These are phyloP conservation scores for Holacanthus passer DNA, from an alignment of 2,113 vertebrate species.

Conservation along the genomic window DNA sequence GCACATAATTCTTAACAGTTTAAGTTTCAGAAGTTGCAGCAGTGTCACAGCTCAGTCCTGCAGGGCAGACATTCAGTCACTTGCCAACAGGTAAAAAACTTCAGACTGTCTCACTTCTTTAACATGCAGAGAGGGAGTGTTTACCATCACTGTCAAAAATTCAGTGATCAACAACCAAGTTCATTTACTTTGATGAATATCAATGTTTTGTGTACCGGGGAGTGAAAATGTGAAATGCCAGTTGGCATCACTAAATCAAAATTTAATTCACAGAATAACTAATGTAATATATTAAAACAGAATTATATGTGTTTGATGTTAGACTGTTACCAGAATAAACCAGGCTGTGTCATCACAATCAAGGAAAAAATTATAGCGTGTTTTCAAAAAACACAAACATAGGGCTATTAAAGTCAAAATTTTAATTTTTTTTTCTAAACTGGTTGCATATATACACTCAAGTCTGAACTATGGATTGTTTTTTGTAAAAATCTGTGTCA, in stretches of 20 bases:
- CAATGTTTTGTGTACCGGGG: background rate
- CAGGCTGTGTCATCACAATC: background rate
- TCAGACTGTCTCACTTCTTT: constrained; percentile 30
- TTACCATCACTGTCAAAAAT: constrained; percentile 9
- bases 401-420: background rate
- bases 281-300: background rate
- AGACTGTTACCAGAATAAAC: background rate
- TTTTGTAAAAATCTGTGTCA: background rate
- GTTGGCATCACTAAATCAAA: background rate
- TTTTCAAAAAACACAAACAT: background rate
- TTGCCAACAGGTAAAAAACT: constrained; percentile 18
- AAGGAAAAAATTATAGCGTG: background rate
- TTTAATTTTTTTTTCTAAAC: background rate
- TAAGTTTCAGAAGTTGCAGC: constrained; percentile 35
- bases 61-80: constrained; percentile 35
- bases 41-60: constrained; percentile 51
- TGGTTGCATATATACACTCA: background rate
- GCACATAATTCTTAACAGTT: constrained; percentile 46
- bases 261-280: background rate
- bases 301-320: background rate
- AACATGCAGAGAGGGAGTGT: constrained; percentile 1
- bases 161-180: background rate
- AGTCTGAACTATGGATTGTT: background rate
- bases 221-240: background rate
- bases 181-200: constrained; percentile 10